Evolutionary conservation across 2,888 invertebrate species (phyloP), one percentile per base, ranked within the genome.

Genomic region (Cryptus armator): DNA sequence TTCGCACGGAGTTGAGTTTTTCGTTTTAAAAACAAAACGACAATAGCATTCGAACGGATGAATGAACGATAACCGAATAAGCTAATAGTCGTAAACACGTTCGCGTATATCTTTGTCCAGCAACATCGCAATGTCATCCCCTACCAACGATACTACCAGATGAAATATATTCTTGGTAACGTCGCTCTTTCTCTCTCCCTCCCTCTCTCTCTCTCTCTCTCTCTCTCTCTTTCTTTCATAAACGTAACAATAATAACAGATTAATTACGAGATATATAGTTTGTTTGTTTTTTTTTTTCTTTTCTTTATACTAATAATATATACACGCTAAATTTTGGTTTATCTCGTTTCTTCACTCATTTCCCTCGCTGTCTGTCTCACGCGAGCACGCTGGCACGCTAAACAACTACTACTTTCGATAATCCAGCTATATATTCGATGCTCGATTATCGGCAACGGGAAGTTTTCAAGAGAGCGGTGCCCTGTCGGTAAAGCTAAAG

Each of bases 181-280:
- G 91, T 91, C 88, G 86, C 83, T 84, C 68, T 79, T 53, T 79
- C 74, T 74, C 78, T 1, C n/a, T n/a, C n/a, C n/a, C n/a, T n/a
- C n/a, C n/a, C n/a, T 24, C 83, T 84, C 68, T 79, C 64, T 79
- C 74, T 70, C 78, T 2, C 24, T 24, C 3, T 24, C 24, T 24
- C 2, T 24, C 24, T 24, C 24, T 24, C 44, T 76, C 46, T 44
- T 51, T 46, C 88, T 88, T 90, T 90, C 89, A 90, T 91, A 92
- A 92, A 91, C 91, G 91, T 91, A 93, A 93, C 92, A 93, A 92
- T 92, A 92, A 90, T 92, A 93, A 93, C 92, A 93, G 91, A 92
- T 91, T 80, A 87, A 89, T 87, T 89, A 89, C 89, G 90, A 90
- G 89, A 91, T 90, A 88, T 80, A 81, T 86, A 87, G 72, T 71